Percentiles rank a stretch among this genome's conserved stretches.
Conservation (phyloP, 2,113 vertebrate species). For the Hypocryptadius cinnamomeus region DNA sequence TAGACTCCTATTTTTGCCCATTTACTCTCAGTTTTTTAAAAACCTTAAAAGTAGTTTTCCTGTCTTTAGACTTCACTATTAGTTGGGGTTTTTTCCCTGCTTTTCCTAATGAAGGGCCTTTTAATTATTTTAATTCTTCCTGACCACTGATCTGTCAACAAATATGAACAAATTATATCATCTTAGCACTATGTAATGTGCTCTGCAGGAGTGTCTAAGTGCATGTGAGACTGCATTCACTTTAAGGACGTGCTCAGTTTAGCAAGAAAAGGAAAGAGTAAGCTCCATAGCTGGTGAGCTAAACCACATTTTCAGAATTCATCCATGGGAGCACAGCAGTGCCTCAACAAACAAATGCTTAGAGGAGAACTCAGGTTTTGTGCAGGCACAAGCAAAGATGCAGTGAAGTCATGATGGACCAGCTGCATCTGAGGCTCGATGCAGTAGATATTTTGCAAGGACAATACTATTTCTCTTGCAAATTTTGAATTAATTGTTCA, state of each 20-base stretch:
- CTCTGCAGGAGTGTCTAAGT: neutral
- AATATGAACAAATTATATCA: neutral
- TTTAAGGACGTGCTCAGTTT: neutral
- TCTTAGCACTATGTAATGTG: neutral
- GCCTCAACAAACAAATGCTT: neutral
- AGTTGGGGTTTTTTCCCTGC: fast-evolving
- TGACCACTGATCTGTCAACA: neutral
- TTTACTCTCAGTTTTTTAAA: neutral
- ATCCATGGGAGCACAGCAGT: neutral
- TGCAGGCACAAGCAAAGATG: neutral
- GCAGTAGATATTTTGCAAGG: neutral
- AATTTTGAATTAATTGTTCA: neutral
- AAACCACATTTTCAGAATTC: neutral
- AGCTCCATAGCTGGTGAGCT: neutral
- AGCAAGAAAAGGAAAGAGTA: neutral
- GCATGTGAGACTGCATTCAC: neutral
- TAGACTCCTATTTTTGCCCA: neutral
- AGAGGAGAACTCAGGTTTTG: neutral
- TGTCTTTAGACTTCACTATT: neutral
- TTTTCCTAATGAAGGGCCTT: neutral
- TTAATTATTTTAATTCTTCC: neutral
- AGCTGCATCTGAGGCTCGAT: neutral
- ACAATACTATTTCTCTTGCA: neutral
- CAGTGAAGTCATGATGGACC: neutral
- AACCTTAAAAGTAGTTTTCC: neutral